Conservation (phyloP, 2,888 invertebrate species). For the Drosophila setosimentum region DNA sequence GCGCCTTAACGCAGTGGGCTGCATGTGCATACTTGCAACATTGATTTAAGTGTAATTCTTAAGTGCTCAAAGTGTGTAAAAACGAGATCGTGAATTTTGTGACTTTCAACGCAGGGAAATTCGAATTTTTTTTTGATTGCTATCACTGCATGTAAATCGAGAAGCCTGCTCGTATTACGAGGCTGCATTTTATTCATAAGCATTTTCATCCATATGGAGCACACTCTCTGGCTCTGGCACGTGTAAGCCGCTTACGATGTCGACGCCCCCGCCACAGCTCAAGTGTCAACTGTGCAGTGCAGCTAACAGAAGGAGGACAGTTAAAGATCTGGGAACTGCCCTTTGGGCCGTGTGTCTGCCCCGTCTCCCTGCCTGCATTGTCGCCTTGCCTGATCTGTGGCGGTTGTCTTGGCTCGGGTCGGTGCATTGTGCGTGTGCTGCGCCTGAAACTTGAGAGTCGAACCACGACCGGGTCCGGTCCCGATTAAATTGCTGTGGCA, state of each 20-base stretch:
- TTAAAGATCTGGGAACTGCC: constrained; percentile 40
- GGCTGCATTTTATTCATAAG: constrained; percentile 39
- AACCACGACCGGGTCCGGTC: constrained; percentile 9
- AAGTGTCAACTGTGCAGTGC: constrained; percentile 55
- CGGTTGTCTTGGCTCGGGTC: constrained; percentile 11
- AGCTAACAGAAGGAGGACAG: constrained; percentile 25
- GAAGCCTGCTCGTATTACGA: constrained; percentile 49
- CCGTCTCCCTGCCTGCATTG: background rate
- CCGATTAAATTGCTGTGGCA: constrained; percentile 59
- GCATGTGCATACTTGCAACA: constrained; percentile 19
- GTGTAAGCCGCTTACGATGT: constrained; percentile 67
- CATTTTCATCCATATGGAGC: constrained; percentile 19
- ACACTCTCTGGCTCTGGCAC: constrained; percentile 43
- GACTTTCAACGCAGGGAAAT: constrained; percentile 65
- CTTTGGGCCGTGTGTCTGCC: constrained; percentile 2
- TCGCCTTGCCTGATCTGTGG: constrained; percentile 40
- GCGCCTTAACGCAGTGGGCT: constrained; percentile 19
- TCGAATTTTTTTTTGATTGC: constrained; percentile 3
- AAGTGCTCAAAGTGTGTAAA: constrained; percentile 34
- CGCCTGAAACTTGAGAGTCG: constrained; percentile 60
- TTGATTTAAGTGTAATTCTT: constrained; percentile 19
- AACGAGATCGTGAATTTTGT: constrained; percentile 50
- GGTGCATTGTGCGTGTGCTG: constrained; percentile 40
- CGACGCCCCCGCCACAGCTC: constrained; percentile 52
- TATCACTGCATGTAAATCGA: constrained; percentile 58